These are phyloP conservation scores for Galaxias olidus DNA, from an alignment of 2,797 vertebrate genomes.

Conservation along the genomic window DNA sequence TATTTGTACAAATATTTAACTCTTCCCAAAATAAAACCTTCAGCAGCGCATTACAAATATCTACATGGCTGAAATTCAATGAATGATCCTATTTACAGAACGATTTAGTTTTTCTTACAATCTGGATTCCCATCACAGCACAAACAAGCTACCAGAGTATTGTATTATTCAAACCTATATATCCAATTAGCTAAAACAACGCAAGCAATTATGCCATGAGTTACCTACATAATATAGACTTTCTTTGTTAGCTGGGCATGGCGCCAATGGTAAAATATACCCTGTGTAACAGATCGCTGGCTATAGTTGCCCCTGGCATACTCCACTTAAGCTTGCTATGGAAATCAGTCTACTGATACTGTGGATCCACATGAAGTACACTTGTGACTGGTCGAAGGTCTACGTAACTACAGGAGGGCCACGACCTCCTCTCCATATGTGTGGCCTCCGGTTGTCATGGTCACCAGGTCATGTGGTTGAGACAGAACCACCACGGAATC, in stretches of 20 bases:
- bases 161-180: not conserved
- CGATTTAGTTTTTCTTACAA: not conserved
- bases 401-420: conserved; percentile 71
- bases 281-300: too few relatives aligned
- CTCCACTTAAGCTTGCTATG: too few relatives aligned
- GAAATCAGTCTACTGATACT: not conserved
- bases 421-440: conserved; percentile 78
- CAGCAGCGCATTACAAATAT: conserved; percentile 64
- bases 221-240: too few relatives aligned
- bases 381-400: conserved; percentile 11
- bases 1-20: conserved; percentile 58
- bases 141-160: not conserved
- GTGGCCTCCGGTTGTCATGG: conserved; percentile 76
- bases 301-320: too few relatives aligned
- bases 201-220: too few relatives aligned
- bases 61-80: conserved; percentile 54
- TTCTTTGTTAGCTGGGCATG: too few relatives aligned
- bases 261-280: too few relatives aligned
- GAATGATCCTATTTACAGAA: conserved; percentile 57
- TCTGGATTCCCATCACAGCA: not conserved
- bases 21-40: conserved; percentile 60
- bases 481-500: conserved; percentile 79
- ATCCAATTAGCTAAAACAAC: too few relatives aligned
- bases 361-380: not conserved
- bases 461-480: conserved; percentile 77